Base-by-base conservation (phyloP, 1,140 invertebrate genomes). In the Ips typographus region DNA sequence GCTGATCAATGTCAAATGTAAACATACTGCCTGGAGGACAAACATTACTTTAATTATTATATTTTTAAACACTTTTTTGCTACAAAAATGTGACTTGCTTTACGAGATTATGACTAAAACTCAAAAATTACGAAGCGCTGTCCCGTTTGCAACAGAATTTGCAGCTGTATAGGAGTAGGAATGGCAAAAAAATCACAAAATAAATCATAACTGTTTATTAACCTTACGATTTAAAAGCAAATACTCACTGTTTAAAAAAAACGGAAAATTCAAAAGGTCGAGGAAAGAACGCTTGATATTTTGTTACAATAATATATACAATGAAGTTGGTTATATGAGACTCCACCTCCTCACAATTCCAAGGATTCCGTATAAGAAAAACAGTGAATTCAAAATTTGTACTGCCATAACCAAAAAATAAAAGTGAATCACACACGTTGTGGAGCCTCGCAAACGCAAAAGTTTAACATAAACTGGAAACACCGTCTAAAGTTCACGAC, bases 211-310 rank as follows among this genome's bases (percentile, higher is more conserved):
- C 74, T 55, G 66, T 76, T 76, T 76, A 74, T 73, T 76, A 68
- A 73, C 55, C 70, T 74, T 76, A 74, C 51, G 68, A 74, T 74
- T 70, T 73, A 76, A 76, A 76, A 76, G 75, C 72, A 74, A 72
- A 74, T 72, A 74, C 73, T 76, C 70, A 73, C 61, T 71, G 71
- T 68, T 72, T 63, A 65, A 66, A 68, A 65, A 62, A 68, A 62
- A 70, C 44, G 63, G 61, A 56, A 63, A 69, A 73, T 36, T 22
- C 5, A 8, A n/a, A 55, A 38, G 22, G 2, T 64, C 71, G 66
- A 55, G 63, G 62, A 70, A 74, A 63, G 58, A 67, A 68, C 53
- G 60, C 56, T 52, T 41, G 52, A 38, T 62, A 55, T 40, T 41
- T 53, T 57, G 40, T 55, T 53, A 22, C 22, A 22, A 22, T 22